These are phyloP conservation scores for Pseudococcus viburni DNA, from an alignment of 2,888 invertebrate species.

Conservation along the genomic window DNA sequence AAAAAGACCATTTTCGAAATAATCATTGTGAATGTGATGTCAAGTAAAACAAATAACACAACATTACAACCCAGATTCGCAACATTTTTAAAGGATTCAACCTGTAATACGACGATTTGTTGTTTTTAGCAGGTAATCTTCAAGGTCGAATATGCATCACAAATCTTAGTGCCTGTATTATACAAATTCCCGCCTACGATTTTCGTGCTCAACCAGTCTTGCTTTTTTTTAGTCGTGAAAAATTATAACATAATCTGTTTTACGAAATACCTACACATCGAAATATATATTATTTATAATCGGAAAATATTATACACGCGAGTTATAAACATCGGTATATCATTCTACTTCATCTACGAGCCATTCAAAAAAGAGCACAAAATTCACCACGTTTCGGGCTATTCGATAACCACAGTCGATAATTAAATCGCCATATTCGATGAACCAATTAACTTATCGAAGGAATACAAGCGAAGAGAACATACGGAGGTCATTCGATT, in stretches of 20 bases:
- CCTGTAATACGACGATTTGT: not conserved
- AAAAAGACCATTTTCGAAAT: not conserved
- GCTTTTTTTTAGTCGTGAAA: not conserved
- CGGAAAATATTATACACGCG: not conserved
- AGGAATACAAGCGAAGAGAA: constrained; percentile 42
- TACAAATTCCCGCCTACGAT: not conserved
- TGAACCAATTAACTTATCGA: constrained; percentile 55
- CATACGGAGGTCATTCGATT: constrained; percentile 52
- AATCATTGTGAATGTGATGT: not conserved
- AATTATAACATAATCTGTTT: not conserved
- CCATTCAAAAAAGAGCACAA: constrained; percentile 20
- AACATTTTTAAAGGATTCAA: not conserved
- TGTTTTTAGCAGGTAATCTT: constrained; percentile 1
- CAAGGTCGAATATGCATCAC: constrained; percentile 7
- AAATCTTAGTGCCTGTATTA: not conserved
- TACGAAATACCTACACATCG: not conserved
- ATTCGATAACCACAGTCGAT: constrained; percentile 42
- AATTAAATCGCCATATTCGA: constrained; percentile 55
- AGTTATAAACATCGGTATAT: not conserved
- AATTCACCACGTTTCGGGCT: not conserved
- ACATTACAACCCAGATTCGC: not conserved
- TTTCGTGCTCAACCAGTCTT: not conserved
- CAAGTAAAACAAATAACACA: not conserved
- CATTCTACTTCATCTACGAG: not conserved
- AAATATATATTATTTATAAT: not conserved